These are phyloP conservation scores for Chamaetylas fuelleborni DNA, from an alignment of 2,113 vertebrate species.

Conservation along the genomic window DNA sequence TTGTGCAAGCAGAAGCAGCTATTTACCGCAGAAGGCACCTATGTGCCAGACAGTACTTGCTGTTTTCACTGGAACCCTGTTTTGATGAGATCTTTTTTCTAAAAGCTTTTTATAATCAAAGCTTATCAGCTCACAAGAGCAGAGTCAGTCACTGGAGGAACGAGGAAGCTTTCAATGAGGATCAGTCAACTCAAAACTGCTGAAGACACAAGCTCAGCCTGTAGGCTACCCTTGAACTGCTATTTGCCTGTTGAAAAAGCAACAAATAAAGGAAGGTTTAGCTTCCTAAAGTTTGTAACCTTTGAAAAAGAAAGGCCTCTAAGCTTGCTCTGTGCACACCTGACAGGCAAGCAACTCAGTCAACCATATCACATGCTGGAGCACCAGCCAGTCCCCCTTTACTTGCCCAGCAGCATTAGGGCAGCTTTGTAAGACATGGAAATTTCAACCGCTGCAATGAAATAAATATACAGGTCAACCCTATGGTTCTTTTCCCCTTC, in stretches of 20 bases:
- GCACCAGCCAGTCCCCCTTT: not conserved
- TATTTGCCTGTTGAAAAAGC: not conserved
- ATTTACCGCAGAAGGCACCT: not conserved
- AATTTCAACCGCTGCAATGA: slow-evolving; percentile 7
- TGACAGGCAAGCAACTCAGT: not conserved
- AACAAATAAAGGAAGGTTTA: not conserved
- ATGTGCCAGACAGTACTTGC: not conserved
- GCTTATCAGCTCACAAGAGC: not conserved
- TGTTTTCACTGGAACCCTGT: not conserved
- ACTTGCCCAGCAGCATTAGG: not conserved
- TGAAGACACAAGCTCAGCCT: not conserved
- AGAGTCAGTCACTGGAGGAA: not conserved
- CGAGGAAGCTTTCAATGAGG: not conserved
- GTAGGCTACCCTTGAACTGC: not conserved
- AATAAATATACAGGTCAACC: slow-evolving; percentile 35
- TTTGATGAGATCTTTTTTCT: not conserved
- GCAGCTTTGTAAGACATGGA: not conserved
- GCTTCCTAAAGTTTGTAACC: not conserved
- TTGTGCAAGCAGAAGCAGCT: not conserved
- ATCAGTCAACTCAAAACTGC: not conserved
- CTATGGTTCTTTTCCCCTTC: not conserved
- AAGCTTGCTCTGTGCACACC: not conserved
- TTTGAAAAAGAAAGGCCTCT: not conserved
- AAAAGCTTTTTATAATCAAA: not conserved
- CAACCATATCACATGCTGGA: not conserved